Percentiles rank a stretch among this genome's conserved stretches.
Evolutionary conservation across 2,888 invertebrate genomes (phyloP).

Genomic region (Drosophila sordidula): DNA sequence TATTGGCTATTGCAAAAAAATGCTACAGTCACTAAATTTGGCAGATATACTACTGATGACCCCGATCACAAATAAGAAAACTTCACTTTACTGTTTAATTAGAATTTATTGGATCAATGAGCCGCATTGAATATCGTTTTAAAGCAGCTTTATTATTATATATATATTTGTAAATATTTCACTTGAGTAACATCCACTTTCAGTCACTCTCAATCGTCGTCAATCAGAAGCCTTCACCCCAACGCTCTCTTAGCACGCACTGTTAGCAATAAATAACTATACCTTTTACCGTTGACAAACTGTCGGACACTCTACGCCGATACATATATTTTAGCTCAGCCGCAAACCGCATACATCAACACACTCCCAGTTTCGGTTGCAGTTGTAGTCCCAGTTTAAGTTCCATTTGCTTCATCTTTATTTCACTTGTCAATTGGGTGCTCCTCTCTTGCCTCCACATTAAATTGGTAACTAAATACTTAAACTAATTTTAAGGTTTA

Average conservation of each 20-base stretch:
- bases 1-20: no score
- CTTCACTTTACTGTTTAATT: no score
- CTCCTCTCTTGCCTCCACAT: slow-evolving; percentile 28
- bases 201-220: background rate
- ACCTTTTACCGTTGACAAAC: slow-evolving; percentile 63
- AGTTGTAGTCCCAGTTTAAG: slow-evolving; percentile 18
- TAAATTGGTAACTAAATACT: slow-evolving; percentile 83
- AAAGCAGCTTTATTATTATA: no score
- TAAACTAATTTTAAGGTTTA: slow-evolving; percentile 82
- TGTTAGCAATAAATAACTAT: slow-evolving; percentile 10
- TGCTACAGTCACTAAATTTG: no score
- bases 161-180: background rate
- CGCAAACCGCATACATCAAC: slow-evolving; percentile 69
- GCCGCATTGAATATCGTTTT: no score
- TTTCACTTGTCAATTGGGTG: slow-evolving; percentile 56
- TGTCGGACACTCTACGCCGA: slow-evolving; percentile 38
- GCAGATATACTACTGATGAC: no score
- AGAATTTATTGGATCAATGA: no score
- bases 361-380: slow-evolving; percentile 32
- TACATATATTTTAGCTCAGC: slow-evolving; percentile 4
- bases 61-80: no score
- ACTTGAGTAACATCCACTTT: background rate
- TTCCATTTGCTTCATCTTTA: slow-evolving; percentile 33
- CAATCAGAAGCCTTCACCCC: background rate
- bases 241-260: background rate